Percentiles rank a stretch among this genome's conserved stretches.
Evolutionary conservation across 2,888 invertebrate genomes (phyloP).

Genomic region (Pediacus dermestoides): DNA sequence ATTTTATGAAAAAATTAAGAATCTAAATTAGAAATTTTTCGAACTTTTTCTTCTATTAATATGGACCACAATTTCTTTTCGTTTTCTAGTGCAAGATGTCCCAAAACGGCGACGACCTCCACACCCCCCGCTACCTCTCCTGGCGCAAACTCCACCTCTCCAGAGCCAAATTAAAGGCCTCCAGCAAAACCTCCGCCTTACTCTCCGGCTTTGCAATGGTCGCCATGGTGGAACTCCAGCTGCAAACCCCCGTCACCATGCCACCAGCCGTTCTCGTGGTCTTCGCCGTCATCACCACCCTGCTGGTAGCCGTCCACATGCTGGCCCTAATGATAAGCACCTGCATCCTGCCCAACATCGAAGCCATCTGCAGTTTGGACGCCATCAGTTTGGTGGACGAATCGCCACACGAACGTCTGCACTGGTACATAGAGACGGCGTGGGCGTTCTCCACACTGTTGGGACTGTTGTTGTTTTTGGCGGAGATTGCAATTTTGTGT

Average conservation of each 20-base stretch:
- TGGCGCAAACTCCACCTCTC: constrained; percentile 92
- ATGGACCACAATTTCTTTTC: constrained; percentile 13
- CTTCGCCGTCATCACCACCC: constrained; percentile 91
- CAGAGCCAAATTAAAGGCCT: constrained; percentile 95
- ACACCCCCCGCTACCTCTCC: constrained; percentile 80
- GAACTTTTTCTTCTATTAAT: not conserved
- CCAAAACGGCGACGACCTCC: constrained; percentile 67
- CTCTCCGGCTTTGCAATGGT: constrained; percentile 98
- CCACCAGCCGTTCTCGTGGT: constrained; percentile 81
- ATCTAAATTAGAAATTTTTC: not conserved
- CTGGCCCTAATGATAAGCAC: constrained; percentile 98
- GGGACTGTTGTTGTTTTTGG: constrained; percentile 87
- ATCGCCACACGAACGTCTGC: constrained; percentile 82
- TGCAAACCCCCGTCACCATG: constrained; percentile 71
- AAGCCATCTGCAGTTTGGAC: constrained; percentile 90
- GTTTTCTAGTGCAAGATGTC: constrained; percentile 64
- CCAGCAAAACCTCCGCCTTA: constrained; percentile 94
- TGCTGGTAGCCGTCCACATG: constrained; percentile 96
- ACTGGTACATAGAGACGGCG: constrained; percentile 95
- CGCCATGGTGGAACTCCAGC: constrained; percentile 95
- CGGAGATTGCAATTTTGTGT: constrained; percentile 93
- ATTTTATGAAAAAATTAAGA: no score
- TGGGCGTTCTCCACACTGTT: constrained; percentile 97
- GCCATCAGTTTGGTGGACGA: constrained; percentile 82
- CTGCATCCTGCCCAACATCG: constrained; percentile 97